Base-by-base conservation (phyloP, 2,888 invertebrate genomes). In the Microctonus hyperodae region DNA sequence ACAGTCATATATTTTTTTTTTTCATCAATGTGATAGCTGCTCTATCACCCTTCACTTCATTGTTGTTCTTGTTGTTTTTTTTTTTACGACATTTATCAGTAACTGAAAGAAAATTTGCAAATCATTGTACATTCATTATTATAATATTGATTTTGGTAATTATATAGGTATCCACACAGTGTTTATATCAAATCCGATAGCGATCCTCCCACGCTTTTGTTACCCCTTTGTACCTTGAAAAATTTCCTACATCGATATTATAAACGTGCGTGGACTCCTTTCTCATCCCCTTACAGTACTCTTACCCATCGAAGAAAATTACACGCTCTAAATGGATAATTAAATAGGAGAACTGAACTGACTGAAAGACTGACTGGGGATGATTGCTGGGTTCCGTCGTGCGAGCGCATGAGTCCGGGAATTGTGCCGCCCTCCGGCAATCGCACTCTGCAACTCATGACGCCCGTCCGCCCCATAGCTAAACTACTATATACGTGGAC, bases 311-410 rank as follows among this genome's bases (percentile, higher is more conserved):
- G 75, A 44, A 79, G 79, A 80, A 83, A 81, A 83, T 83, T 84
- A 83, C 79, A 83, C 77, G 81, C 76, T 83, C 81, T 83, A 83
- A 83, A 83, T 83, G 83, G 83, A 83, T 83, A 83, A 84, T 84
- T 83, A 84, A 84, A 84, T 83, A 83, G 83, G 79, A 82, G 69
- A 69, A 82, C 81, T 78, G 79, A 83, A 81, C 82, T 83, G 83
- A 83, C 83, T 83, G 82, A 83, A 82, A 83, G 83, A 81, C 81
- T 81, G 82, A 79, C 81, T 78, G 79, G 81, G 79, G 83, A 83
- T 83, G 83, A 84, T 84, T 84, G 82, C 82, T 73, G 79, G 83
- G 83, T 84, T 83, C 81, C 81, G 82, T 81, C 63, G 66, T 77
- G 80, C 80, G 80, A 81, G 82, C 44, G 44, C 83, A 79, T 82